Evolutionary conservation across 2,797 vertebrate genomes (phyloP).

Genomic region (Cirrhinus molitorella): DNA sequence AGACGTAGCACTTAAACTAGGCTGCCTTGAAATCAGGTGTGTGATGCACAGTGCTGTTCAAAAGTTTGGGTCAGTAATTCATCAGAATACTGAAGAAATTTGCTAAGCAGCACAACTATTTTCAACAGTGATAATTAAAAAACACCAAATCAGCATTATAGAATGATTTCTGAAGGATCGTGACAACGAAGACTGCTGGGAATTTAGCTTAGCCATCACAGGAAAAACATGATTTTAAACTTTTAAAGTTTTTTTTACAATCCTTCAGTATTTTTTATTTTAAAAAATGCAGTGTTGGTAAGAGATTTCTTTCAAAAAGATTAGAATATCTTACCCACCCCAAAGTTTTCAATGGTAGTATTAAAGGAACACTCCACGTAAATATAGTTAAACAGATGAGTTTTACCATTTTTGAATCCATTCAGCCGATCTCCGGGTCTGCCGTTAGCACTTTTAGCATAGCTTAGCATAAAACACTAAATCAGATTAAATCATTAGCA

Average conservation of each 20-base stretch:
- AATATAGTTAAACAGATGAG: no score
- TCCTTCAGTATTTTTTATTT: background rate
- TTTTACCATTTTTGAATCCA: no score
- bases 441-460: no score
- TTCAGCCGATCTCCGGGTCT: no score
- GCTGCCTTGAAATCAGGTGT: constrained; percentile 97
- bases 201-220: background rate
- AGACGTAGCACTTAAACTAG: constrained; percentile 96
- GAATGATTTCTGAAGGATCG: constrained; percentile 3
- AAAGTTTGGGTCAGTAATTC: background rate
- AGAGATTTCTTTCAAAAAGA: background rate
- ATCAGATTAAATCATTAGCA: no score
- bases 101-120: background rate
- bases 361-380: no score
- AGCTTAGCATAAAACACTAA: no score
- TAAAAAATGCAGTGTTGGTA: background rate
- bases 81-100: background rate
- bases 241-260: background rate
- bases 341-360: background rate
- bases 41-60: background rate
- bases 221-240: background rate
- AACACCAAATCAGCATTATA: background rate
- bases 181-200: background rate
- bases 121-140: background rate
- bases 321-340: background rate